A percentile compares a stretch with the other conserved stretches of the same genome.
These are phyloP conservation scores for Drosophila guanche DNA, from an alignment of 1,140 invertebrate genomes.

Conservation along the genomic window DNA sequence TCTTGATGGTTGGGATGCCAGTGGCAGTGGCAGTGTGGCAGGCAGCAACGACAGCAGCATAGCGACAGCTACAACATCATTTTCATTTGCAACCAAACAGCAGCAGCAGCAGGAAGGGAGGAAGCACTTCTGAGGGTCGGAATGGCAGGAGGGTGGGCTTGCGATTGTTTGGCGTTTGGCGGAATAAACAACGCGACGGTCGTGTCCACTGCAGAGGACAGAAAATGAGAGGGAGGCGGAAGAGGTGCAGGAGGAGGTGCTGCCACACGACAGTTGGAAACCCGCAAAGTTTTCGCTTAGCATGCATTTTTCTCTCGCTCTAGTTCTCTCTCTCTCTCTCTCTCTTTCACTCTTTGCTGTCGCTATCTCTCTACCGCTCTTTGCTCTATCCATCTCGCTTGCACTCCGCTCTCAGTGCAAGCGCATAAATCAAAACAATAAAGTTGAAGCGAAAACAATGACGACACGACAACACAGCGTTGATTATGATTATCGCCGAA, in stretches of 20 bases:
- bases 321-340: slow-evolving; percentile 5
- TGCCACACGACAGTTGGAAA: slow-evolving; percentile 47
- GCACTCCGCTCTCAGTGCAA: slow-evolving; percentile 44
- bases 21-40: slow-evolving; percentile 39
- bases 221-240: slow-evolving; percentile 1
- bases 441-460: slow-evolving; percentile 80
- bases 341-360: slow-evolving; percentile 2
- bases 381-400: slow-evolving; percentile 5
- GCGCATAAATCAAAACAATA: slow-evolving; percentile 81
- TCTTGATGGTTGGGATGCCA: slow-evolving; percentile 40
- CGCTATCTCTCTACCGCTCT: neutral
- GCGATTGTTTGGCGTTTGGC: slow-evolving; percentile 76
- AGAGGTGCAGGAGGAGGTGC: neutral
- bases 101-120: neutral
- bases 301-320: slow-evolving; percentile 18
- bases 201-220: slow-evolving; percentile 67
- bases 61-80: slow-evolving; percentile 66
- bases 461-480: slow-evolving; percentile 22
- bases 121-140: too few relatives aligned
- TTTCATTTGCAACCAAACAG: slow-evolving; percentile 59
- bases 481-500: slow-evolving; percentile 38
- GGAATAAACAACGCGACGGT: slow-evolving; percentile 75
- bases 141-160: neutral
- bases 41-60: slow-evolving; percentile 1
- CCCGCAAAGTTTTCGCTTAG: slow-evolving; percentile 73